Evolutionary conservation across 2,888 invertebrate genomes (phyloP).

Genomic region (Phragmatobia fuliginosa): DNA sequence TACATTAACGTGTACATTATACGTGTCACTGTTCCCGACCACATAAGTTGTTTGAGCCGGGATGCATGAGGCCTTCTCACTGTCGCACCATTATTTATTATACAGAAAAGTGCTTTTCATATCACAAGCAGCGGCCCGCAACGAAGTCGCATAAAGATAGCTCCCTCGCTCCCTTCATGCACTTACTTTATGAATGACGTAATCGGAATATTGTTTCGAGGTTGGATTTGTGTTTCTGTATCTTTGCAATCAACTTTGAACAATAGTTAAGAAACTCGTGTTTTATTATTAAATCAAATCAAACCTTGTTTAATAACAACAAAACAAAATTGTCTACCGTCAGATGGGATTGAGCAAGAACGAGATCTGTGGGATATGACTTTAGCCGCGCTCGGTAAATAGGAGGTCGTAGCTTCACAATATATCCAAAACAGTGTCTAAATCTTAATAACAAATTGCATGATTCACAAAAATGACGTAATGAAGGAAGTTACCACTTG

Average conservation of each 20-base stretch:
- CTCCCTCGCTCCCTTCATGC: constrained; percentile 70
- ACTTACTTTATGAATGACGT: constrained; percentile 78
- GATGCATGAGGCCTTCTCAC: constrained; percentile 61
- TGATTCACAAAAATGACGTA: constrained; percentile 82
- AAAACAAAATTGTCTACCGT: constrained; percentile 44
- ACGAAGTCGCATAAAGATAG: constrained; percentile 72
- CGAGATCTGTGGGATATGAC: constrained; percentile 25
- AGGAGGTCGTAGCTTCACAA: constrained; percentile 69
- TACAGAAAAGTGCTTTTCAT: constrained; percentile 81
- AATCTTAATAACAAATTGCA: constrained; percentile 66
- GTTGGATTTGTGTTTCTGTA: constrained; percentile 69
- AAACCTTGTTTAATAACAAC: too few relatives aligned
- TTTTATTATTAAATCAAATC: constrained; percentile 55
- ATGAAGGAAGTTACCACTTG: constrained; percentile 82
- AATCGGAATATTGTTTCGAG: constrained; percentile 76
- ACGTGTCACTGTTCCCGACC: constrained; percentile 44
- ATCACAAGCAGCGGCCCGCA: constrained; percentile 77
- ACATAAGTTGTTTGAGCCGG: constrained; percentile 58
- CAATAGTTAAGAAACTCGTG: constrained; percentile 57
- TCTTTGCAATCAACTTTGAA: constrained; percentile 64
- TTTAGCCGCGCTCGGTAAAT: constrained; percentile 37
- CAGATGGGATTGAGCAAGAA: constrained; percentile 64
- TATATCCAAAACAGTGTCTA: constrained; percentile 61
- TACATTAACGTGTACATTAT: constrained; percentile 21
- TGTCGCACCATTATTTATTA: constrained; percentile 76